Percentiles rank a stretch among this genome's conserved stretches.
Conservation (phyloP, 2,797 vertebrate genomes). For the Bradypodion ventrale region DNA sequence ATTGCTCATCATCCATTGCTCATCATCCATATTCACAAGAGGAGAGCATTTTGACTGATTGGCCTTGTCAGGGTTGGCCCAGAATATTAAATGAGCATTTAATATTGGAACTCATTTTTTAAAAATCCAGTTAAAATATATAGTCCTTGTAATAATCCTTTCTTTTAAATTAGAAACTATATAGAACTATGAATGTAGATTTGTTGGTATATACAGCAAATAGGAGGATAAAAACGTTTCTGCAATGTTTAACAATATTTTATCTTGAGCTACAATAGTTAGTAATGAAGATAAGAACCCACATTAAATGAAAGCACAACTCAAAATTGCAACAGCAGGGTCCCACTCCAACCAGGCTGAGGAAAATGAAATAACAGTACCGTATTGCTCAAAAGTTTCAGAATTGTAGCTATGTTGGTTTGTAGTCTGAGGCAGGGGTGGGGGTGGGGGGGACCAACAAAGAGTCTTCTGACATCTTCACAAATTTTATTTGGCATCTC, state of each 20-base stretch:
- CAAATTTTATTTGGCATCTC: too few relatives aligned
- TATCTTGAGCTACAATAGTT: slow-evolving; percentile 3
- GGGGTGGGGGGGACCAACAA: too few relatives aligned
- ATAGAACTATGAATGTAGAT: not conserved
- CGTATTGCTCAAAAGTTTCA: not conserved
- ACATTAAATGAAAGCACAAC: not conserved
- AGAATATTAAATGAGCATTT: slow-evolving; percentile 3
- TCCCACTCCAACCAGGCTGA: not conserved
- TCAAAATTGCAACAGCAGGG: not conserved
- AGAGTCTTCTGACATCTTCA: too few relatives aligned
- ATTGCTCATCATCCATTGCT: too few relatives aligned
- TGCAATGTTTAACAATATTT: not conserved
- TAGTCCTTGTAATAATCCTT: not conserved
- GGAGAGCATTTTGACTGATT: slow-evolving; percentile 24
- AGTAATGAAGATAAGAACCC: not conserved
- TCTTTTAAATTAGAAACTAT: not conserved
- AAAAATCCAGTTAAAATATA: slow-evolving; percentile 6
- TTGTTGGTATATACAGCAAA: not conserved
- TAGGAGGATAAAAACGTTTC: not conserved
- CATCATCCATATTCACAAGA: too few relatives aligned
- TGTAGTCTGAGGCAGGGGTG: too few relatives aligned
- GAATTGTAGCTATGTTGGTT: too few relatives aligned
- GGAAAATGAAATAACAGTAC: not conserved
- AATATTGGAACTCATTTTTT: slow-evolving; percentile 21
- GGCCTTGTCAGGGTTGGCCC: slow-evolving; percentile 15